Conservation (phyloP, 2,888 invertebrate genomes). For the Pristionchus arcanus region DNA sequence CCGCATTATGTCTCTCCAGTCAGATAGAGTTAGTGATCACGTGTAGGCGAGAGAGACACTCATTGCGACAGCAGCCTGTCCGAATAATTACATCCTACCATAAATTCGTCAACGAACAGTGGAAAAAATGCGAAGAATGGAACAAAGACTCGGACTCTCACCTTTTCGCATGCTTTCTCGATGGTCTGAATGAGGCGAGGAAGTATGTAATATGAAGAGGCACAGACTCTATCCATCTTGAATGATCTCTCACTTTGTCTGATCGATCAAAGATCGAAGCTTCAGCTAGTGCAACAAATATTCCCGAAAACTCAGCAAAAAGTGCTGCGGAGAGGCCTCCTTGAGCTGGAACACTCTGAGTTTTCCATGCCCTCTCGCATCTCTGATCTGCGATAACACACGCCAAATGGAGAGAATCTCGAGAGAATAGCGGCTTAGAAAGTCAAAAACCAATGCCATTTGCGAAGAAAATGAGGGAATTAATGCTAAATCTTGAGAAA, state of each 20-base stretch:
- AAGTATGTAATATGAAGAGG: too few species aligned
- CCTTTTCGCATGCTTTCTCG: too few species aligned
- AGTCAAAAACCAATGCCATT: not conserved
- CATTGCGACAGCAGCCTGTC: too few species aligned
- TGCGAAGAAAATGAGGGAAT: not conserved
- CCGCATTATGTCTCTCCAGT: not conserved
- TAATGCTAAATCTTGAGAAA: not conserved
- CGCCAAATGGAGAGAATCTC: not conserved
- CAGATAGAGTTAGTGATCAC: not conserved
- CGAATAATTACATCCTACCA: too few species aligned
- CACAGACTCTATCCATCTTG: too few species aligned
- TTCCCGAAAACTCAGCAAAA: too few species aligned
- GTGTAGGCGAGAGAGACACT: not conserved
- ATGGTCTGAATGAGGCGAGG: too few species aligned
- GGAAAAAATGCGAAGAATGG: too few species aligned
- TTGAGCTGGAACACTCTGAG: not conserved
- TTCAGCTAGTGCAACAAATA: too few species aligned
- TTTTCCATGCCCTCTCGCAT: not conserved
- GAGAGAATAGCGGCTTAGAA: not conserved
- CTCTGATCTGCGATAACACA: not conserved
- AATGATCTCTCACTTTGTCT: not conserved
- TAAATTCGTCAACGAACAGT: too few species aligned
- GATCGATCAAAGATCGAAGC: not conserved
- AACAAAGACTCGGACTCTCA: too few species aligned
- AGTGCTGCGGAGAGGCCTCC: not conserved